A percentile compares a stretch with the other conserved stretches of the same genome.
These are phyloP conservation scores for Pristis pectinata DNA, from an alignment of 2,797 vertebrate genomes.

Conservation along the genomic window DNA sequence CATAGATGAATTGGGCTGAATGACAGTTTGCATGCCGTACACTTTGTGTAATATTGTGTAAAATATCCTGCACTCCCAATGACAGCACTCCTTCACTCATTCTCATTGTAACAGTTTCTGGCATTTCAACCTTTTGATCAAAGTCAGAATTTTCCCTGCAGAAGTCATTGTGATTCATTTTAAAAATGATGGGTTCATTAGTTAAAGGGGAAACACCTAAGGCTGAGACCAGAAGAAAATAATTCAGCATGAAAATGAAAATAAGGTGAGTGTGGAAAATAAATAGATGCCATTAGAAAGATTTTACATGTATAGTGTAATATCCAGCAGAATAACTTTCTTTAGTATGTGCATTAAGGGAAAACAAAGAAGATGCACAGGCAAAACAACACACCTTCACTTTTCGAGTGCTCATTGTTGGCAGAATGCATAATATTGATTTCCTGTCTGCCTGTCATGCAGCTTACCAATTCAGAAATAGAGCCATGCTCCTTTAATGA, in stretches of 20 bases:
- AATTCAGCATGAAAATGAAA: neutral
- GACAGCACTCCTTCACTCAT: neutral
- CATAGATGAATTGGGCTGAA: neutral
- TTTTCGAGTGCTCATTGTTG: slow-evolving; percentile 54
- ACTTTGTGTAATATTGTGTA: neutral
- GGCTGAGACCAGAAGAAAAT: neutral
- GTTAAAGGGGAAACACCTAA: slow-evolving; percentile 34
- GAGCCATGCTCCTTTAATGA: slow-evolving; percentile 78
- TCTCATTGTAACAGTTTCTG: neutral
- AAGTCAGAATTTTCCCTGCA: neutral
- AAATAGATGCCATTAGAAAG: slow-evolving; percentile 37
- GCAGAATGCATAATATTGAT: slow-evolving; percentile 64
- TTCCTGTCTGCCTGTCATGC: slow-evolving; percentile 69
- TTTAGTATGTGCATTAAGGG: neutral
- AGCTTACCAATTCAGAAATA: slow-evolving; percentile 69
- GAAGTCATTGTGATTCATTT: neutral
- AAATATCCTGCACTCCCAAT: neutral
- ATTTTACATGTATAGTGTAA: neutral
- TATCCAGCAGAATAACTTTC: neutral
- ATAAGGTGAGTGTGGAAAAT: neutral
- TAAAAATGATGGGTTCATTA: neutral
- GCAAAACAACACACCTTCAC: slow-evolving; percentile 51
- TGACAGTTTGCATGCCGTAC: neutral
- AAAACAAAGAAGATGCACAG: neutral
- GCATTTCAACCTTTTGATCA: neutral